A percentile compares a stretch with the other conserved stretches of the same genome.
phyloP scores from a whole-genome alignment of 2,797 vertebrate species.

The Anableps anableps region DNA sequence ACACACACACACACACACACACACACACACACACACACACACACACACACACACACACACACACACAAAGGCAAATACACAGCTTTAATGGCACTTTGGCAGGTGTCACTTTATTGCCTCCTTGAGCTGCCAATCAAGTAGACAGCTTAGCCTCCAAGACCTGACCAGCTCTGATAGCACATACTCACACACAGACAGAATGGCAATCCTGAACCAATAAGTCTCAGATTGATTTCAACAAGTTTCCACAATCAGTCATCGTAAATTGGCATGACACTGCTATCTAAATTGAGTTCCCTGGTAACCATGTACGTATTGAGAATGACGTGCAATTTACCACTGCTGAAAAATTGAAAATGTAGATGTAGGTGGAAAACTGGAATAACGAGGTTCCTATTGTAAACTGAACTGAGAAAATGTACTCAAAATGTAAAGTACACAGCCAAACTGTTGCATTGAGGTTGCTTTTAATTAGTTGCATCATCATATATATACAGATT shows the following conservation, averaged over 20 bases:
- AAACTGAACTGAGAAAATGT: constrained; percentile 5
- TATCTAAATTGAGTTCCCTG: not conserved
- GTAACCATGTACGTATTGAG: constrained; percentile 5
- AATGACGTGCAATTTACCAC: constrained; percentile 10
- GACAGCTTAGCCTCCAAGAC: constrained; percentile 55
- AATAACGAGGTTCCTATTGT: not conserved
- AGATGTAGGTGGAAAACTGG: not conserved
- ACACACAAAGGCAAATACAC: constrained; percentile 20
- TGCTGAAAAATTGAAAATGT: not conserved
- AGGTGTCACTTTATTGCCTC: constrained; percentile 71
- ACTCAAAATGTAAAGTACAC: not conserved
- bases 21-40: constrained; percentile 1
- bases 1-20: not conserved
- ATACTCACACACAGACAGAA: not conserved
- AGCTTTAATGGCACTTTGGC: constrained; percentile 62
- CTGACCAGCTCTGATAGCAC: constrained; percentile 39
- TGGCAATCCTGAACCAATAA: constrained; percentile 12
- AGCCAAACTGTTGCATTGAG: not conserved
- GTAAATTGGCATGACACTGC: not conserved
- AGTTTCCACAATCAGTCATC: constrained; percentile 1
- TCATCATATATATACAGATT: not conserved
- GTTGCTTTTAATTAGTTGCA: not conserved
- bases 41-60: not conserved
- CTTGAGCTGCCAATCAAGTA: constrained; percentile 72
- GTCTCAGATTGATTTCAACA: constrained; percentile 14